These are phyloP conservation scores for Scaptomyza tumidula DNA, from an alignment of 2,888 invertebrate species.

Conservation along the genomic window DNA sequence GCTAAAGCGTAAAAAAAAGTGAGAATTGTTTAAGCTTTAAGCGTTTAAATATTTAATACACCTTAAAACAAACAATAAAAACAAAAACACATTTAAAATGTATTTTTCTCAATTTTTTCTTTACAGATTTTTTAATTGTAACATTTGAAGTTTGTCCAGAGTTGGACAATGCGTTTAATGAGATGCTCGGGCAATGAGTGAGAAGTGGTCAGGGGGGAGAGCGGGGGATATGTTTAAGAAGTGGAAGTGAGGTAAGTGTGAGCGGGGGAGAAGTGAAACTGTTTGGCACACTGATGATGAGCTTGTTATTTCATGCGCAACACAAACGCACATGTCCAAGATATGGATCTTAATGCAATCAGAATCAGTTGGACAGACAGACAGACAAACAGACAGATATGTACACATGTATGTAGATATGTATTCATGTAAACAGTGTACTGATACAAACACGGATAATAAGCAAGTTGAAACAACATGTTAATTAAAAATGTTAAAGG, in stretches of 20 bases:
- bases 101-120: too few relatives aligned
- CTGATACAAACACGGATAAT: not conserved
- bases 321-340: constrained; percentile 20
- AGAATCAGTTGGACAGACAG: not conserved
- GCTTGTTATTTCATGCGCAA: constrained; percentile 20
- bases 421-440: not conserved
- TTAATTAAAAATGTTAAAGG: not conserved
- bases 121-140: not conserved
- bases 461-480: not conserved
- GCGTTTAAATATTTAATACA: too few relatives aligned
- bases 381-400: not conserved
- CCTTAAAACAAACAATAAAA: too few relatives aligned
- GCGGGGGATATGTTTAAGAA: too few relatives aligned
- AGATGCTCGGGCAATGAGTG: not conserved
- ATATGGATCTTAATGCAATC: constrained; percentile 30
- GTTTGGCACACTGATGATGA: constrained; percentile 5
- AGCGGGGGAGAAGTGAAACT: not conserved
- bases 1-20: not conserved
- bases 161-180: constrained; percentile 21
- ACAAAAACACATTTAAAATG: too few relatives aligned
- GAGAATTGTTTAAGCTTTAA: not conserved
- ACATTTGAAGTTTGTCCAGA: too few relatives aligned
- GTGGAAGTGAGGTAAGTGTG: not conserved
- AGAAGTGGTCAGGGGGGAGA: not conserved
- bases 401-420: not conserved